These are phyloP conservation scores for Campoletis sonorensis DNA, from an alignment of 1,140 invertebrate genomes.

Conservation along the genomic window DNA sequence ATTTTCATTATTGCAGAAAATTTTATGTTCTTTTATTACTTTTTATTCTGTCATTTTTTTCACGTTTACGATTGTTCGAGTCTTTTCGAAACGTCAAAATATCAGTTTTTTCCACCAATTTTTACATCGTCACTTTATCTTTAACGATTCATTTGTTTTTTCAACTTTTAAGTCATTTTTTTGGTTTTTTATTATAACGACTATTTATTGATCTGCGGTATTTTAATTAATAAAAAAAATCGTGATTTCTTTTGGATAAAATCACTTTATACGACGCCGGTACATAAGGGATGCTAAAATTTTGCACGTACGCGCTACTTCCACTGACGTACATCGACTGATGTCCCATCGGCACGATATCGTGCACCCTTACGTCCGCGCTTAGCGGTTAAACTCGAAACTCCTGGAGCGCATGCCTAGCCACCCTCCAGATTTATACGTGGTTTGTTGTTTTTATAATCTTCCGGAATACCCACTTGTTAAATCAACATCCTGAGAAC, in stretches of 20 bases:
- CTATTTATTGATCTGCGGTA: too few relatives aligned
- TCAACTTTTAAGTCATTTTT: too few relatives aligned
- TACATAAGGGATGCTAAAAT: neutral
- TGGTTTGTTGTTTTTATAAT: conserved; percentile 14
- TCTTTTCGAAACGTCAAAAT: too few relatives aligned
- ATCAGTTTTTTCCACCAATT: too few relatives aligned
- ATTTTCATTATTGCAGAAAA: neutral
- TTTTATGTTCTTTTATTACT: neutral
- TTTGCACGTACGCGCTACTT: conserved; percentile 31
- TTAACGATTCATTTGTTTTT: too few relatives aligned
- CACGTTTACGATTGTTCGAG: too few relatives aligned
- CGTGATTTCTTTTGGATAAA: too few relatives aligned
- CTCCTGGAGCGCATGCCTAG: conserved; percentile 10
- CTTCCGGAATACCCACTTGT: neutral
- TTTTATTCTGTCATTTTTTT: too few relatives aligned
- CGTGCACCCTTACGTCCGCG: conserved; percentile 34
- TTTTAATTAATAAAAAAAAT: too few relatives aligned
- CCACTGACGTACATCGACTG: conserved; percentile 39
- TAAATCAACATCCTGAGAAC: neutral
- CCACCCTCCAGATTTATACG: neutral
- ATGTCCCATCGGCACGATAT: conserved; percentile 40
- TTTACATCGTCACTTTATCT: too few relatives aligned
- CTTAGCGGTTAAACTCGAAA: conserved; percentile 8
- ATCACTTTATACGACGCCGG: neutral
- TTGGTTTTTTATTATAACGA: too few relatives aligned